Evolutionary conservation across 53 echinoderm and acorn worm species (phyloP).

Genomic region (Actinopyga echinites): DNA sequence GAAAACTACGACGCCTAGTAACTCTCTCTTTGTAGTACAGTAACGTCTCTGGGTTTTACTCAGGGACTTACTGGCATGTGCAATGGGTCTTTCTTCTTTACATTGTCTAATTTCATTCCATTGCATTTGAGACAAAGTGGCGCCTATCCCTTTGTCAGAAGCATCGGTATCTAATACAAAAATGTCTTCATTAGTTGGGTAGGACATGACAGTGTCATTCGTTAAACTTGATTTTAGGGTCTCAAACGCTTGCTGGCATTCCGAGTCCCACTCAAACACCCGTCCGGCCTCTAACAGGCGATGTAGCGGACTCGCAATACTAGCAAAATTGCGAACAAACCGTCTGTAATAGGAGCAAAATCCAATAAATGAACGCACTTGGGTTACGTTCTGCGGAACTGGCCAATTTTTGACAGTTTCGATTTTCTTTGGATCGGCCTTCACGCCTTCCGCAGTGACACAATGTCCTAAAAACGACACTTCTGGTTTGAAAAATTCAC

Average conservation of each 20-base stretch:
- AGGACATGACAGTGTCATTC: slow-evolving; percentile 49
- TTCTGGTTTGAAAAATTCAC: slow-evolving; percentile 50
- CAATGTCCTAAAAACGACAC: slow-evolving; percentile 51
- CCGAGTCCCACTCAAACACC: not conserved
- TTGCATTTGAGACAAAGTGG: slow-evolving; percentile 57
- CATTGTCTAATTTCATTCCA: slow-evolving; percentile 52
- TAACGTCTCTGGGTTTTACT: too few species aligned
- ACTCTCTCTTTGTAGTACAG: slow-evolving; percentile 57
- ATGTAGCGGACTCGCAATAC: slow-evolving; percentile 32
- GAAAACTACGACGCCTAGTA: too few species aligned
- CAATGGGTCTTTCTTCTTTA: slow-evolving; percentile 64
- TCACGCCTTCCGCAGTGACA: slow-evolving; percentile 10
- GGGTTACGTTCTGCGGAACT: slow-evolving; percentile 20
- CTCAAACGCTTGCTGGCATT: slow-evolving; percentile 22
- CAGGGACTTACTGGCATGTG: too few species aligned
- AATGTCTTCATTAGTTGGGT: too few species aligned
- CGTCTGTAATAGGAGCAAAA: slow-evolving; percentile 50
- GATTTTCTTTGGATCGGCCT: slow-evolving; percentile 44
- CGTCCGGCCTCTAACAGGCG: slow-evolving; percentile 19
- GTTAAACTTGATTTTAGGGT: slow-evolving; percentile 22
- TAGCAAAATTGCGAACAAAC: slow-evolving; percentile 36
- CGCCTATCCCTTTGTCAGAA: slow-evolving; percentile 58
- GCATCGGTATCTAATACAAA: slow-evolving; percentile 71
- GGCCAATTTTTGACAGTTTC: slow-evolving; percentile 52
- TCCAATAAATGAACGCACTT: slow-evolving; percentile 42